phyloP scores from a whole-genome alignment of 1,140 invertebrate species.

The Ectropis grisescens region DNA sequence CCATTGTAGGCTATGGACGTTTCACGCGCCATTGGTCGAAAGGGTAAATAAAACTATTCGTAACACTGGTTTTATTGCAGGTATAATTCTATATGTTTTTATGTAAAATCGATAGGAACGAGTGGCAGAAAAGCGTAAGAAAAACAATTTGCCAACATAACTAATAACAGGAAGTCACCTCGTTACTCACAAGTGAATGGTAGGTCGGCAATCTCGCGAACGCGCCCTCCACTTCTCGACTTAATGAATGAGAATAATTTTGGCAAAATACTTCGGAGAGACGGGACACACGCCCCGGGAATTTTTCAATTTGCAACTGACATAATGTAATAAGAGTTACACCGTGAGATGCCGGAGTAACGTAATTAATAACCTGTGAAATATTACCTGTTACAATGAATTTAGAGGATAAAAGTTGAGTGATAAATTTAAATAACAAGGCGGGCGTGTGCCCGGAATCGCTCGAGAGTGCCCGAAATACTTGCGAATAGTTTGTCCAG shows the following conservation, averaged over 20 bases:
- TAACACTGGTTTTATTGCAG: no score
- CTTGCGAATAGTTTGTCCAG: slow-evolving; percentile 57
- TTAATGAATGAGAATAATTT: slow-evolving; percentile 70
- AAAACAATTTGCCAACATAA: slow-evolving; percentile 59
- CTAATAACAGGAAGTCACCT: slow-evolving; percentile 64
- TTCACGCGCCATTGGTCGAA: no score
- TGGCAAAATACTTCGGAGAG: slow-evolving; percentile 65
- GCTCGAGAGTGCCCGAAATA: slow-evolving; percentile 33
- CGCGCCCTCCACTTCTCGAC: slow-evolving; percentile 51
- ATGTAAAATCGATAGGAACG: slow-evolving; percentile 13
- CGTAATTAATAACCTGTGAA: slow-evolving; percentile 68
- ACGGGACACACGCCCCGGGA: slow-evolving; percentile 65
- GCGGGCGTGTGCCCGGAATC: slow-evolving; percentile 19
- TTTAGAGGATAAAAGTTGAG: slow-evolving; percentile 68
- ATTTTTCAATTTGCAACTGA: slow-evolving; percentile 70
- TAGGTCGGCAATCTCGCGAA: slow-evolving; percentile 55
- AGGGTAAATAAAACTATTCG: no score
- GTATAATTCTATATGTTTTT: slow-evolving; percentile 4
- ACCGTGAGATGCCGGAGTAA: slow-evolving; percentile 54
- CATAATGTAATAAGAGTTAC: slow-evolving; percentile 69
- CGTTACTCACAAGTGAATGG: slow-evolving; percentile 62
- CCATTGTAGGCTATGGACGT: no score
- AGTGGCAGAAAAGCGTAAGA: slow-evolving; percentile 31
- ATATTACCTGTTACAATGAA: slow-evolving; percentile 68
- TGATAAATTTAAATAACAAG: slow-evolving; percentile 69